Evolutionary conservation across 2,797 vertebrate genomes (phyloP).

Genomic region (Harpagifer antarcticus): DNA sequence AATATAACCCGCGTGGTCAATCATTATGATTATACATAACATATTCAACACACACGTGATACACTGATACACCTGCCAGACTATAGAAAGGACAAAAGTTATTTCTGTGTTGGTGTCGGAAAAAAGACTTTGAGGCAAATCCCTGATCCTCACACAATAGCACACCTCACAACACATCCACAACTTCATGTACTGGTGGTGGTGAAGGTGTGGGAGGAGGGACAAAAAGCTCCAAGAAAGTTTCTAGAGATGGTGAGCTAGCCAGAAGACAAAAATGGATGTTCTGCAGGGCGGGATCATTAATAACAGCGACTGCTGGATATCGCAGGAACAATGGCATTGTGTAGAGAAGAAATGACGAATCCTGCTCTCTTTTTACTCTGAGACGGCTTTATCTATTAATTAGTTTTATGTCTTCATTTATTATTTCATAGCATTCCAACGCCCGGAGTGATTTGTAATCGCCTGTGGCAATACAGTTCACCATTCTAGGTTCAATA

Average conservation of each 20-base stretch:
- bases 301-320: slow-evolving; percentile 83
- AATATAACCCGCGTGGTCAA: too few relatives aligned
- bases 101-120: slow-evolving; percentile 6
- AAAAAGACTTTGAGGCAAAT: slow-evolving; percentile 30
- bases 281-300: slow-evolving; percentile 74
- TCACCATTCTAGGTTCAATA: slow-evolving; percentile 23
- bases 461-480: slow-evolving; percentile 61
- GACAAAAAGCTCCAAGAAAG: slow-evolving; percentile 47
- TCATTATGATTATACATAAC: not conserved
- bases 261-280: slow-evolving; percentile 65
- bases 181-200: slow-evolving; percentile 1
- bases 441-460: slow-evolving; percentile 74
- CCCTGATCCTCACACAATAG: not conserved
- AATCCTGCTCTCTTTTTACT: slow-evolving; percentile 78
- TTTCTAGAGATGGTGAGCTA: slow-evolving; percentile 24
- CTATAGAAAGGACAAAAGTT: slow-evolving; percentile 12
- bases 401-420: slow-evolving; percentile 84
- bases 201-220: not conserved
- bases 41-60: not conserved
- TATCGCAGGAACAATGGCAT: slow-evolving; percentile 84
- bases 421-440: slow-evolving; percentile 75
- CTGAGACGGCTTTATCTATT: slow-evolving; percentile 80
- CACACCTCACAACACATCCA: slow-evolving; percentile 32
- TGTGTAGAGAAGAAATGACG: slow-evolving; percentile 84
- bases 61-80: not conserved